A percentile compares a stretch with the other conserved stretches of the same genome.
Conservation (phyloP, 2,113 vertebrate genomes). For the Macquaria australasica region DNA sequence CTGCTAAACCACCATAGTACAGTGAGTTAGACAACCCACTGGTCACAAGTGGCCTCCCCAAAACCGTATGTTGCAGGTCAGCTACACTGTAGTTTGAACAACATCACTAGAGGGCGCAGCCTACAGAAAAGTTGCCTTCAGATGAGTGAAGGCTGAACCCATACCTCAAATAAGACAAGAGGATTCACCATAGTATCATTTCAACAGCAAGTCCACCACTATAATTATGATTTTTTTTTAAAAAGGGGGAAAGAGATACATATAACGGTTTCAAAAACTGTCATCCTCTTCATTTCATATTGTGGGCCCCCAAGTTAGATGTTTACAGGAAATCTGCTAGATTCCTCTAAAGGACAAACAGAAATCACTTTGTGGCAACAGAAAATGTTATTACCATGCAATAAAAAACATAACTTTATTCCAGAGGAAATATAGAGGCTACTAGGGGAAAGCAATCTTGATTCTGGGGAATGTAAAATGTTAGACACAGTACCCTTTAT, state of each 20-base stretch:
- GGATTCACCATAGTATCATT: not conserved
- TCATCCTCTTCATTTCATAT: not conserved
- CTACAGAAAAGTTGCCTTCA: too few relatives aligned
- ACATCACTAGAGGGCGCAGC: too few relatives aligned
- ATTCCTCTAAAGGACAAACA: not conserved
- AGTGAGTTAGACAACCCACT: too few relatives aligned
- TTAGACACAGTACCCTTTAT: not conserved
- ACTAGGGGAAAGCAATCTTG: not conserved
- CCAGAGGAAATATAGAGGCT: not conserved
- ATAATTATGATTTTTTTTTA: not conserved
- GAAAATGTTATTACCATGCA: not conserved
- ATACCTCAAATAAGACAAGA: not conserved
- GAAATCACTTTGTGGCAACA: not conserved
- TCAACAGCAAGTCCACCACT: not conserved
- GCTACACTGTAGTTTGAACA: too few relatives aligned
- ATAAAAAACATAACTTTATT: not conserved
- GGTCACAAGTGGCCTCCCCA: not conserved
- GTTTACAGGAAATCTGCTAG: not conserved
- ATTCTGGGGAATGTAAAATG: too few relatives aligned
- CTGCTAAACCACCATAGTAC: too few relatives aligned
- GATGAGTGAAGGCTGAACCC: too few relatives aligned
- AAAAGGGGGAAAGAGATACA: not conserved
- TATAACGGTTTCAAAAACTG: not conserved
- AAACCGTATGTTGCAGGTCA: not conserved
- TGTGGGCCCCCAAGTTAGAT: not conserved